Base-by-base conservation (phyloP, 1,140 invertebrate species). In the Habropoda laboriosa region DNA sequence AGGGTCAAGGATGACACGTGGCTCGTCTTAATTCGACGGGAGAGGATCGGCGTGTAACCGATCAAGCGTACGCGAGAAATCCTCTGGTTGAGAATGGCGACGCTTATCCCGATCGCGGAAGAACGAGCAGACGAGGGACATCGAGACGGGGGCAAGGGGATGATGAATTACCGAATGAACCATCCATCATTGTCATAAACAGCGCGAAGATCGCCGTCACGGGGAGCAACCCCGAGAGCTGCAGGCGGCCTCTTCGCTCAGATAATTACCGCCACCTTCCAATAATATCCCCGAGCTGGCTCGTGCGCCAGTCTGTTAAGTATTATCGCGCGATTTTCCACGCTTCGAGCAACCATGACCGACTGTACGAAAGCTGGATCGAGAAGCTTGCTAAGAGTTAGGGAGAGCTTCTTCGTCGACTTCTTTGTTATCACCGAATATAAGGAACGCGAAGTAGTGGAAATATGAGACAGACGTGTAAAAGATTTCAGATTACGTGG, bases 171-270 rank as follows among this genome's bases (percentile, higher is more conserved):
- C 71, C 55, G 42, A 3, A 38, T 40, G 42, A 61, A 38, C 30
- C 71, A 73, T 73, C 71, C 71, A 38, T 73, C 71, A 73, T 47
- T 73, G 71, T 73, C 71, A 51, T 73, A 61, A 73, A 73, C 71
- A 73, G 57, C 53, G 68, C 38, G 24, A 71, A 49, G 71, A 73
- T 60, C 42, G 71, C 35, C 38, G 24, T 42, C 40, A 21, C 71
- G 21, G 40, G 71, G 40, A 61, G 30, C 27, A 60, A 61, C 38
- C 55, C 71, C 47, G 18, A 1, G 40, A 53, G 67, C 51, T 30
- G 51, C 67, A 42, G 61, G 40, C 57, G 32, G 27, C 27, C 53
- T 10, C 16, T 27, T 38, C 42, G 57, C 71, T 61, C 61, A 73
- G 71, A 61, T 73, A 73, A 73, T 73, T 73, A 68, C 64, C 47